These are phyloP conservation scores for Gavialis gangeticus DNA, from an alignment of 2,113 vertebrate genomes.

Conservation along the genomic window DNA sequence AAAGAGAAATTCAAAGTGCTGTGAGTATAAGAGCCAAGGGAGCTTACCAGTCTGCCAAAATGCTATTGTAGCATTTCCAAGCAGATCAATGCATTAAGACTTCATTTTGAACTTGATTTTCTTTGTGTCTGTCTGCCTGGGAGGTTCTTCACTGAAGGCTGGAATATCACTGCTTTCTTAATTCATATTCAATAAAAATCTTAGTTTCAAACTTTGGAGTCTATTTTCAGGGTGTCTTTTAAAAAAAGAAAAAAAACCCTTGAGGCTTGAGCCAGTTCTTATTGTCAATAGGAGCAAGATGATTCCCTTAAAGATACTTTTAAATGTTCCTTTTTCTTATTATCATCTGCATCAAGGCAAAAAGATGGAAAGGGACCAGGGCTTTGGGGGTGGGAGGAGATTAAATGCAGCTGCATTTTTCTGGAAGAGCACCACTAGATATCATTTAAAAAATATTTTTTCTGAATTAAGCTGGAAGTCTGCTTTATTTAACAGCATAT, in stretches of 20 bases:
- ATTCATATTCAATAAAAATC: not conserved
- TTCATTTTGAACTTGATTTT: conserved; percentile 13
- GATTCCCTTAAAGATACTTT: conserved; percentile 39
- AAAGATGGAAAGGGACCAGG: not conserved
- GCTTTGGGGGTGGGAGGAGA: not conserved
- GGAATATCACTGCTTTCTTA: conserved; percentile 33
- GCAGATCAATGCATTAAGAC: conserved; percentile 19
- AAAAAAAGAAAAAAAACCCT: not conserved
- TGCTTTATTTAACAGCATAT: conserved; percentile 32
- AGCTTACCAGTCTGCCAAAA: conserved; percentile 46
- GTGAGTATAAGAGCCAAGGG: conserved; percentile 43
- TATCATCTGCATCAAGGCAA: not conserved
- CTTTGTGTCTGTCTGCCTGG: conserved; percentile 37
- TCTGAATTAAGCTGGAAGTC: not conserved
- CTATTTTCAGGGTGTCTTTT: conserved; percentile 49
- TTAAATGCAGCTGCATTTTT: conserved; percentile 34
- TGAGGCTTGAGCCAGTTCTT: not conserved
- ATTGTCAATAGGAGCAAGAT: conserved; percentile 15
- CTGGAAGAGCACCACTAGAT: conserved; percentile 25
- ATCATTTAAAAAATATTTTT: not conserved
- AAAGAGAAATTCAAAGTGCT: conserved; percentile 58
- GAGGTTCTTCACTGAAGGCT: conserved; percentile 36
- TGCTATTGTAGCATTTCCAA: conserved; percentile 35
- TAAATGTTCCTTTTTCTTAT: conserved; percentile 13
- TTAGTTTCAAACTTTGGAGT: conserved; percentile 25